Conservation (phyloP, 2,888 invertebrate species). For the Orthosia gothica region DNA sequence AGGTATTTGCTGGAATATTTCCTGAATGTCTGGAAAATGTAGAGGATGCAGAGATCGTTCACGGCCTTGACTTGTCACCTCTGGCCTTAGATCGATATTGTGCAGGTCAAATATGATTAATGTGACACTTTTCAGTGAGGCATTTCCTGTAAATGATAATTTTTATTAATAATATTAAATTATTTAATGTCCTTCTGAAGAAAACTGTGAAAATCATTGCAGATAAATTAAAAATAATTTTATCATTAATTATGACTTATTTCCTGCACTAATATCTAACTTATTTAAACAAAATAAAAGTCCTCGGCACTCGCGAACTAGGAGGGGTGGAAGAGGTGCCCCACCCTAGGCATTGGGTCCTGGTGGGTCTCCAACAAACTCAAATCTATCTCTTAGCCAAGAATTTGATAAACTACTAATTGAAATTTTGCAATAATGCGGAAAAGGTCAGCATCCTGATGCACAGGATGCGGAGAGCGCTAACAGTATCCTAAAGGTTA, state of each 20-base stretch:
- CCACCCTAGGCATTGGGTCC: too few species aligned
- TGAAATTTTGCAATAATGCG: too few species aligned
- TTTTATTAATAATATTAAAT: too few species aligned
- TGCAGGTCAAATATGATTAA: constrained; percentile 22
- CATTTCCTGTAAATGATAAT: background rate
- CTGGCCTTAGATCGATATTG: constrained; percentile 28
- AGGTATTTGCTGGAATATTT: constrained; percentile 84
- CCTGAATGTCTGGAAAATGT: constrained; percentile 15
- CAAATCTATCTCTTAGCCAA: too few species aligned
- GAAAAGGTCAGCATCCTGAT: too few species aligned
- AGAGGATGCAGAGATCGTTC: background rate
- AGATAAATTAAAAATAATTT: constrained; percentile 1
- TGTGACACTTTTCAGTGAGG: background rate
- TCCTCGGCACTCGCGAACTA: too few species aligned
- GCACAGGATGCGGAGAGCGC: too few species aligned
- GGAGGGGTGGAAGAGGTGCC: too few species aligned
- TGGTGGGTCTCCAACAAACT: too few species aligned
- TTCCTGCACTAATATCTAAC: background rate
- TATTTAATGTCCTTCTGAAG: background rate
- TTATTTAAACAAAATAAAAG: background rate
- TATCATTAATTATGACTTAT: background rate
- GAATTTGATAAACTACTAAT: too few species aligned
- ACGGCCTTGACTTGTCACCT: constrained; percentile 31
- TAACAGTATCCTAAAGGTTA: too few species aligned
- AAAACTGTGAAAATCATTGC: background rate